Base-by-base conservation (phyloP, 2,888 invertebrate species). In the Protodeltote pygarga region DNA sequence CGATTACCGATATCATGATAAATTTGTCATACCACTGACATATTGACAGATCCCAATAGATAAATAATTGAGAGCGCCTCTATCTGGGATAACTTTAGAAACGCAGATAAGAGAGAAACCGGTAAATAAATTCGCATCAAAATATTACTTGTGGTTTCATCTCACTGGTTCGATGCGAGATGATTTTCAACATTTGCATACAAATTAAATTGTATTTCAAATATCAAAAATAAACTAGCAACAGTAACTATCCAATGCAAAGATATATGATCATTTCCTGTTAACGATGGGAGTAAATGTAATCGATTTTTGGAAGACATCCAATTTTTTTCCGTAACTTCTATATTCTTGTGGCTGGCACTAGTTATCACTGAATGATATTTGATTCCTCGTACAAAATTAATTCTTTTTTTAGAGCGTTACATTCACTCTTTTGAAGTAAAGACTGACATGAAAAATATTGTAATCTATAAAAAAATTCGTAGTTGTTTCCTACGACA, bases 261-360 rank as follows among this genome's bases (percentile, higher is more conserved):
- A 77, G 73, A 77, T 79, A 81, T 81, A 78, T 75, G 76, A 77
- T 79, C 72, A 74, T 80, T 85, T 85, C 81, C 85, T 84, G 81
- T 83, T 81, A 79, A 78, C 80, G 75, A 73, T 79, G 73, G n/a
- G 74, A 83, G 84, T 85, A 79, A 85, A 85, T 82, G 83, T 84
- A 89, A 89, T 89, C 85, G 88, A 89, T 89, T 83, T 79, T 85
- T 91, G 91, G 91, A 87, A 53, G 55, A 42, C 55, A 57, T 85
- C 91, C 91, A 91, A 83, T 23, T 64, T 79, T 84, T 82, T 76
- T 75, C 73, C 28, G 75, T 49, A 33, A 51, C 79, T n/a, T n/a
- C n/a, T 78, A 77, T 79, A 75, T 81, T 82, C 80, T 74, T 72
- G 73, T 77, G 77, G 78, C 82, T 87, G 88, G 84, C 84, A 82